These are phyloP conservation scores for Hyperoodon ampullatus DNA, from an alignment of 2,113 vertebrate species.

Conservation along the genomic window DNA sequence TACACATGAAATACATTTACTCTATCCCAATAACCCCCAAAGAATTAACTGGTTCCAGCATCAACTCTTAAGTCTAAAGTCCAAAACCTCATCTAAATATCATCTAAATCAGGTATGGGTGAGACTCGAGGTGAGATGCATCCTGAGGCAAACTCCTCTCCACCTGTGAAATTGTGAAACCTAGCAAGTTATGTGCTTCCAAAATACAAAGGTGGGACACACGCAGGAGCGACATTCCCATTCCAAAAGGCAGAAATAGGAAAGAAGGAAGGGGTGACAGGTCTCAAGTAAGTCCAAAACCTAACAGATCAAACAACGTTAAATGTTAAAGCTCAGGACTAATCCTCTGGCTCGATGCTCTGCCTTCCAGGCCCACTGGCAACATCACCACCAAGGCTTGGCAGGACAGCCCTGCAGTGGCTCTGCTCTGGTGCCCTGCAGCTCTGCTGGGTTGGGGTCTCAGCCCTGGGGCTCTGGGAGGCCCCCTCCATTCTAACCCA, in stretches of 20 bases:
- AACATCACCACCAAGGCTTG: neutral
- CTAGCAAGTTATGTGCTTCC: neutral
- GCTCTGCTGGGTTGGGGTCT: neutral
- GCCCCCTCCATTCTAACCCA: neutral
- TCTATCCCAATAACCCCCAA: neutral
- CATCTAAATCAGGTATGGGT: neutral
- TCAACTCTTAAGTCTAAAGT: neutral
- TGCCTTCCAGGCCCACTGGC: neutral
- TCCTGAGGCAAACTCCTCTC: neutral
- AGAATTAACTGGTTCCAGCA: neutral
- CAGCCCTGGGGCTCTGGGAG: neutral
- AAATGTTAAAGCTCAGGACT: neutral
- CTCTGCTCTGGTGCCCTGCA: neutral
- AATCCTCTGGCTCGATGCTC: neutral
- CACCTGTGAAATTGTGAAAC: neutral
- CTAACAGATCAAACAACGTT: neutral
- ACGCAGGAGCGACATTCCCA: neutral
- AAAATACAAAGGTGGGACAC: too few species aligned
- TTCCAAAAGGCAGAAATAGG: neutral
- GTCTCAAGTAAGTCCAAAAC: neutral
- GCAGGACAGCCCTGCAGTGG: too few species aligned
- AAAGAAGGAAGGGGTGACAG: neutral
- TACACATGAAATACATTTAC: neutral
- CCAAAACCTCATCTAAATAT: neutral
- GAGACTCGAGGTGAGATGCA: neutral